These are phyloP conservation scores for Mesocentrotus franciscanus DNA, from an alignment of 53 echinoderm and acorn worm genomes.

Conservation along the genomic window DNA sequence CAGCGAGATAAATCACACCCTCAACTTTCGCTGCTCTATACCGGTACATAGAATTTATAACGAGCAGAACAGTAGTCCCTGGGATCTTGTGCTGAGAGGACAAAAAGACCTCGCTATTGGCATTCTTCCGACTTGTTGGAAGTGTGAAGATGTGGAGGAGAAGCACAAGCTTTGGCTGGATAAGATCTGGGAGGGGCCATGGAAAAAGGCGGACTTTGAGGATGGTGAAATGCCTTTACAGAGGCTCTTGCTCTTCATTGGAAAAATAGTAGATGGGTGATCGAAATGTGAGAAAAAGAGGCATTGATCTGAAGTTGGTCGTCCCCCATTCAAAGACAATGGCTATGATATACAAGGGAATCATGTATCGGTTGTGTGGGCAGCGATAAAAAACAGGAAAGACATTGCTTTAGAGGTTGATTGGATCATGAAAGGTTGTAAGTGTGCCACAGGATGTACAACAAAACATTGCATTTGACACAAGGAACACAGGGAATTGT, in stretches of 20 bases:
- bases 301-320: neutral
- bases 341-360: neutral
- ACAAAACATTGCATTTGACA: neutral
- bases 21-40: neutral
- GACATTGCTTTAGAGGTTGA: neutral
- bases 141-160: neutral
- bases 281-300: neutral
- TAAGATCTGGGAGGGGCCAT: neutral
- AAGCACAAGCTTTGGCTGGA: neutral
- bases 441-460: slow-evolving; percentile 18
- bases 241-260: slow-evolving; percentile 5
- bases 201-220: slow-evolving; percentile 37
- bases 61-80: neutral
- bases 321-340: neutral
- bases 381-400: neutral
- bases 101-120: neutral
- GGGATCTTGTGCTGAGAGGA: neutral
- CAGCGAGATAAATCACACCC: neutral
- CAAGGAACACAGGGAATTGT: neutral
- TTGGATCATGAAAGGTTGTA: slow-evolving; percentile 25
- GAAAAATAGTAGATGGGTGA: neutral
- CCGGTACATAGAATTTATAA: neutral
- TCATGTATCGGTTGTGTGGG: neutral
- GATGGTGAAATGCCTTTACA: slow-evolving; percentile 38
- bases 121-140: slow-evolving; percentile 18